These are phyloP conservation scores for Eleutherodactylus coqui DNA, from an alignment of 2,797 vertebrate genomes.

Conservation along the genomic window DNA sequence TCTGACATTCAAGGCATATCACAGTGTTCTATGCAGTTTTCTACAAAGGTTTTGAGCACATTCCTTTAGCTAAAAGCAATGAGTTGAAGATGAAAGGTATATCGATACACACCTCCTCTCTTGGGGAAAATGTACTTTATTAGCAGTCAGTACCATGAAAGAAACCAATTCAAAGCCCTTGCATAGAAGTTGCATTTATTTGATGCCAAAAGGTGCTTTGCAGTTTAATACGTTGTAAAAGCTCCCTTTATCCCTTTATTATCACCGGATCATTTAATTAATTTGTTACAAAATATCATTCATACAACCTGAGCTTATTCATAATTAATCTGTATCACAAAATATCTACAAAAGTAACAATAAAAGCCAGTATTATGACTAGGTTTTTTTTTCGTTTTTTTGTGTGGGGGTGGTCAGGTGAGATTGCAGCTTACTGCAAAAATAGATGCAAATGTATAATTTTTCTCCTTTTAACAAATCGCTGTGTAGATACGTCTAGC, in stretches of 20 bases:
- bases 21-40: constrained; percentile 1
- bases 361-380: not conserved
- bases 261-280: not conserved
- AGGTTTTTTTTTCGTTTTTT: too few relatives aligned
- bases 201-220: constrained; percentile 12
- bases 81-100: constrained; percentile 41
- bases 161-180: constrained; percentile 20
- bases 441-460: too few relatives aligned
- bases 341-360: not conserved
- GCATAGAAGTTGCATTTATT: not conserved
- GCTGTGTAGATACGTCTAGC: too few relatives aligned
- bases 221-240: not conserved
- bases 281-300: not conserved
- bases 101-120: constrained; percentile 25
- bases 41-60: constrained; percentile 34
- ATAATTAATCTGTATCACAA: not conserved
- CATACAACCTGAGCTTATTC: not conserved
- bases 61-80: constrained; percentile 26
- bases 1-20: constrained; percentile 5
- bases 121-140: not conserved
- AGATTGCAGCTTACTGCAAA: too few relatives aligned
- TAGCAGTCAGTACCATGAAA: not conserved
- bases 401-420: too few relatives aligned
- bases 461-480: too few relatives aligned
- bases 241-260: not conserved